These are phyloP conservation scores for Rotaria sp. DNA, from an alignment of 2,888 invertebrate genomes.

Conservation along the genomic window DNA sequence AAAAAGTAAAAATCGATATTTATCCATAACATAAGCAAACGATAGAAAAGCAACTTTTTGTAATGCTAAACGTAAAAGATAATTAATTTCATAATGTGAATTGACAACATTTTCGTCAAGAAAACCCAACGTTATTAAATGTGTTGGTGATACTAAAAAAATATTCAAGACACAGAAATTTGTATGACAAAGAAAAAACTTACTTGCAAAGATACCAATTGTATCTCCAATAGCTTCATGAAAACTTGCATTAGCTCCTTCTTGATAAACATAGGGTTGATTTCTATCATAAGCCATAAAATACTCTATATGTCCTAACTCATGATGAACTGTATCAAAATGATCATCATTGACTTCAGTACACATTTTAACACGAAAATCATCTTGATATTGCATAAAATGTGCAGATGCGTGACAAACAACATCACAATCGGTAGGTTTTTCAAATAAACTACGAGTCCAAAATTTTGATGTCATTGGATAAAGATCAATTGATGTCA, in stretches of 20 bases:
- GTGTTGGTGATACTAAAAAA: constrained; percentile 65
- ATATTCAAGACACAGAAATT: too few species aligned
- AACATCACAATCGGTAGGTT: constrained; percentile 32
- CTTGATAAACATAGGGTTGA: constrained; percentile 43
- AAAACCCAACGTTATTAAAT: constrained; percentile 69
- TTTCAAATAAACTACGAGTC: constrained; percentile 36
- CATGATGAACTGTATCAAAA: constrained; percentile 49
- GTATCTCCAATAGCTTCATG: constrained; percentile 70
- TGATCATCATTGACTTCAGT: constrained; percentile 46
- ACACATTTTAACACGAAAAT: constrained; percentile 57
- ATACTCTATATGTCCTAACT: constrained; percentile 54
- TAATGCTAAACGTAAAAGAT: constrained; percentile 56
- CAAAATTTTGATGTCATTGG: constrained; percentile 42
- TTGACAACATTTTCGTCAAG: constrained; percentile 59
- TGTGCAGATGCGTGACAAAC: constrained; percentile 42
- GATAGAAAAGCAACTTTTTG: constrained; percentile 57
- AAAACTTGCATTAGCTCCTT: constrained; percentile 48
- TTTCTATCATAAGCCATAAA: constrained; percentile 49
- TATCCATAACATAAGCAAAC: constrained; percentile 56
- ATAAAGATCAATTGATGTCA: constrained; percentile 40
- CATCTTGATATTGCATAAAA: constrained; percentile 33
- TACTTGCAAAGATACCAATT: constrained; percentile 65
- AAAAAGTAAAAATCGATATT: constrained; percentile 57
- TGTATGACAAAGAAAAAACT: neutral
- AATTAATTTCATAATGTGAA: constrained; percentile 54